phyloP scores from a whole-genome alignment of 1,140 invertebrate species.

The Scaptomyza pallida region DNA sequence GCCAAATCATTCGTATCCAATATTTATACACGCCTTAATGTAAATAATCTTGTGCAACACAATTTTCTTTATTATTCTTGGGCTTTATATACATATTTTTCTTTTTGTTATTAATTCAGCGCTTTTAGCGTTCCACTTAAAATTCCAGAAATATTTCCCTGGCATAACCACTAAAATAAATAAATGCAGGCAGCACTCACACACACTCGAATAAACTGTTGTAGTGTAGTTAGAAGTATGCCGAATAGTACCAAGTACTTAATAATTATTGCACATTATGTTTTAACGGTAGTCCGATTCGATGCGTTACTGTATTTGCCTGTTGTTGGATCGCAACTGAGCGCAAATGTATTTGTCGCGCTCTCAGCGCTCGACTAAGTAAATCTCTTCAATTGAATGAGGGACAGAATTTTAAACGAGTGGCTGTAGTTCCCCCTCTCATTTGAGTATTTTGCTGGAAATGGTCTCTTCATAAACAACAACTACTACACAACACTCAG shows the following conservation, averaged over 20 bases:
- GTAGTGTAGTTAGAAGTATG: constrained; percentile 11
- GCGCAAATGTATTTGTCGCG: background rate
- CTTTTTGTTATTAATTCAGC: constrained; percentile 33
- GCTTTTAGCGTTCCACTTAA: constrained; percentile 63
- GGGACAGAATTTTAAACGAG: constrained; percentile 58
- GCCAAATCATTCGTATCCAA: constrained; percentile 56
- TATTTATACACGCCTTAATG: constrained; percentile 35
- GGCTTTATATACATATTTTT: constrained; percentile 14
- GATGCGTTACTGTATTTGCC: constrained; percentile 43
- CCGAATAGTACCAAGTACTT: constrained; percentile 16
- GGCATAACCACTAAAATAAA: constrained; percentile 45
- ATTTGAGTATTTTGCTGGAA: constrained; percentile 21
- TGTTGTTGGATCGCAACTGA: constrained; percentile 68
- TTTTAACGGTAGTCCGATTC: constrained; percentile 16
- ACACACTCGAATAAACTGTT: constrained; percentile 17
- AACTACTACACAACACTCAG: constrained; percentile 24
- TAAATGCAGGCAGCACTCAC: constrained; percentile 46
- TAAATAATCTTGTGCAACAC: constrained; percentile 55
- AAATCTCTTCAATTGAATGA: constrained; percentile 79
- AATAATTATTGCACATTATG: constrained; percentile 25
- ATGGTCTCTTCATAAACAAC: constrained; percentile 53
- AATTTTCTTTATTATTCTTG: constrained; percentile 23
- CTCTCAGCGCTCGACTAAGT: constrained; percentile 44
- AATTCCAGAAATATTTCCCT: constrained; percentile 62
- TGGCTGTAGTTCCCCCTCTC: constrained; percentile 34